Percentiles rank a stretch among this genome's conserved stretches.
Conservation (phyloP, 2,888 invertebrate genomes). For the Amblyteles armatorius region DNA sequence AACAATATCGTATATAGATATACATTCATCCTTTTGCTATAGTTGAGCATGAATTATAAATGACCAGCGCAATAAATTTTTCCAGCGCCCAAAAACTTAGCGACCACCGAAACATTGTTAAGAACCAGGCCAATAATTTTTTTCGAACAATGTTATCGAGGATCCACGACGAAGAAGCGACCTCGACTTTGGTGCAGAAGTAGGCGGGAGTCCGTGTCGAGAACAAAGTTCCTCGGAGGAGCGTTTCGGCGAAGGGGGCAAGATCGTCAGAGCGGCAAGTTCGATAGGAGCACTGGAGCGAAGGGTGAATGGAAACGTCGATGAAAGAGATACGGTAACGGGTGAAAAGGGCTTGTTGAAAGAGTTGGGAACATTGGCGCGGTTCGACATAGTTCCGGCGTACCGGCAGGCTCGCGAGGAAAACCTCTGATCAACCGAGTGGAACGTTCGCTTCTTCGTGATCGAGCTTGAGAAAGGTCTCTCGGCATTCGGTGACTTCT, state of each 20-base stretch:
- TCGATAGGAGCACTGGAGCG: neutral
- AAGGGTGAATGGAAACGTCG: constrained; percentile 17
- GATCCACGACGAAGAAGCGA: neutral
- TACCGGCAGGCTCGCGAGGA: neutral
- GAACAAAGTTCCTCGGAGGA: neutral
- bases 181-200: neutral
- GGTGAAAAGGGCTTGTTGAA: constrained; percentile 23
- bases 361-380: constrained; percentile 25
- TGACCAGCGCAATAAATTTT: neutral
- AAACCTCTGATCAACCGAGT: neutral
- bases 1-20: neutral
- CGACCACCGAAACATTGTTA: neutral
- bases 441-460: constrained; percentile 10
- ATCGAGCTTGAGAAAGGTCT: neutral
- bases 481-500: neutral
- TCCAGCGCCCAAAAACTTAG: neutral
- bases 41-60: neutral
- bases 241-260: neutral
- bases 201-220: neutral
- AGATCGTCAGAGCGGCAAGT: constrained; percentile 3
- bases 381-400: constrained; percentile 27
- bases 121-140: too few species aligned
- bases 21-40: too few species aligned
- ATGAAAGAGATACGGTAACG: constrained; percentile 27
- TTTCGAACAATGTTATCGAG: too few species aligned